Evolutionary conservation across 2,797 vertebrate species (phyloP).

Genomic region (Limosa lapponica): DNA sequence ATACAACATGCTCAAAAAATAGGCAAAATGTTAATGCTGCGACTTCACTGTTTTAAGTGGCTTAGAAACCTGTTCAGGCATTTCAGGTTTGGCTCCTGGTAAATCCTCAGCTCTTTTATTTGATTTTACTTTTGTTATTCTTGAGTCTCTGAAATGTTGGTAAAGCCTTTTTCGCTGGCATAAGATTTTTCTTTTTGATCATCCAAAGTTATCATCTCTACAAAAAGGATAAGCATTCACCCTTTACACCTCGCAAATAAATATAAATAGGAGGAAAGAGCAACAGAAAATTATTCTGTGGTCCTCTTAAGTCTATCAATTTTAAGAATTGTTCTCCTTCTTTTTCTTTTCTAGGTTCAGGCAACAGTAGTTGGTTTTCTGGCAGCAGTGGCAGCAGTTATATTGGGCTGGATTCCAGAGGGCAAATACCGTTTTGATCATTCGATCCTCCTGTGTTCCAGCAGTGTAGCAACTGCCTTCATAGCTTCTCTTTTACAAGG

Average conservation of each 20-base stretch:
- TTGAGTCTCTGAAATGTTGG: not conserved
- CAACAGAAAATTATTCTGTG: not conserved
- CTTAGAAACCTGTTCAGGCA: not conserved
- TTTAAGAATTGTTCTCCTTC: not conserved
- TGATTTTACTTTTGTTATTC: not conserved
- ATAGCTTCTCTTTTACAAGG: constrained; percentile 92
- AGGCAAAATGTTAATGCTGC: not conserved
- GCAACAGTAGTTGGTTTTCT: constrained; percentile 92
- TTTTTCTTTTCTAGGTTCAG: constrained; percentile 83
- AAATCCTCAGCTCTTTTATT: not conserved
- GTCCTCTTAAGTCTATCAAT: not conserved
- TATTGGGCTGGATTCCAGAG: constrained; percentile 90
- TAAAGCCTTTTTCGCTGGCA: not conserved
- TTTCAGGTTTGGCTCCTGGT: not conserved
- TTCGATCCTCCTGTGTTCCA: constrained; percentile 88
- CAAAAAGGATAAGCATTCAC: not conserved
- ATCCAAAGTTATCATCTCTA: not conserved
- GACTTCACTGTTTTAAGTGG: not conserved
- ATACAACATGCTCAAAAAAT: not conserved
- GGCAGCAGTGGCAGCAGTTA: constrained; percentile 86
- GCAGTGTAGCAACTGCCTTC: constrained; percentile 90
- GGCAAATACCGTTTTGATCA: constrained; percentile 85
- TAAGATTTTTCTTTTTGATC: not conserved
- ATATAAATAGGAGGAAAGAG: not conserved
- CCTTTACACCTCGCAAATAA: not conserved